Evolutionary conservation across 2,888 invertebrate genomes (phyloP), one percentile per base, ranked within the genome.

Genomic region (Ischnus inquisitorius): DNA sequence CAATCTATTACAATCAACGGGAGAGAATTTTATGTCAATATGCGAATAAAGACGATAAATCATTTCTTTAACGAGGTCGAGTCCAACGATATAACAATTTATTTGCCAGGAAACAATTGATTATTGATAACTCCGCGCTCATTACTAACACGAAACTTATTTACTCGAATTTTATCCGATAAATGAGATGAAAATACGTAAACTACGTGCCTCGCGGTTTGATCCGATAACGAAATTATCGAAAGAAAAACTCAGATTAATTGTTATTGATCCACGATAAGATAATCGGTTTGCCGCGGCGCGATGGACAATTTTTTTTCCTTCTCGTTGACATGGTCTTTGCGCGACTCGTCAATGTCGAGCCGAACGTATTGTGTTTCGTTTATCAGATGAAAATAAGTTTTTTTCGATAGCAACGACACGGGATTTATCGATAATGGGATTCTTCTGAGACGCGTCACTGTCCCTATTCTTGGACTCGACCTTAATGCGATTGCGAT

Each of bases 21-120:
- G n/a, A 16, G 75, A 65, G 25, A 39, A 48, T 75, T 65, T 34
- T 74, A 28, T n/a, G 4, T 28, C 1, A 4, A 25, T 25, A 57
- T 6, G 34, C 8, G 1, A 34, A 34, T 8, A 6, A 6, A 8
- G 8, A 6, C 34, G 6, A 6, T 34, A 34, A 34, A 34, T 34
- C 2, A 34, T 46, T 46, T 46, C 12, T 46, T 12, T 46, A 46
- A 46, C 46, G 46, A 1, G 12, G 3, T n/a, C 12, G n/a, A 46
- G n/a, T 46, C 46, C 46, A 46, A 46, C 10, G 12, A 46, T 46
- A 46, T 10, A 46, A 46, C n/a, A 14, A n/a, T 14, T 46, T n/a
- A 46, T 46, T 46, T n/a, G 46, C 3, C 46, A 12, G 14, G 14
- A 14, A n/a, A 46, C 12, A 46, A 14, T 46, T 46, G 1, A 46